Evolutionary conservation across 2,797 vertebrate genomes (phyloP).

Genomic region (Sebastes iracundus): DNA sequence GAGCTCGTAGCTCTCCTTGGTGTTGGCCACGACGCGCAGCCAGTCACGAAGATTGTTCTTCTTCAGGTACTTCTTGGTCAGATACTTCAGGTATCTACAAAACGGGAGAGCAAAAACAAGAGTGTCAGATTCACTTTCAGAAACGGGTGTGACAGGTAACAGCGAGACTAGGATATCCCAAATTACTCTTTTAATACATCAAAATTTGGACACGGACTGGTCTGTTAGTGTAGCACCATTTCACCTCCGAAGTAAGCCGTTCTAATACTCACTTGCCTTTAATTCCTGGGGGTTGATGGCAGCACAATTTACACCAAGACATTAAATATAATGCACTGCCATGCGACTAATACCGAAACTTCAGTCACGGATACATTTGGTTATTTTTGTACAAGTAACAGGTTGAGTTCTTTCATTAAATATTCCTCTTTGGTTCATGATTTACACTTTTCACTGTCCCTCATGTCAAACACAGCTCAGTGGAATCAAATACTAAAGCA

Average conservation of each 20-base stretch:
- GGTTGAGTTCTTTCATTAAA: no score
- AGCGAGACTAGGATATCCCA: background rate
- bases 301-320: background rate
- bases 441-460: background rate
- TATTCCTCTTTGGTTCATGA: background rate
- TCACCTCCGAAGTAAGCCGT: background rate
- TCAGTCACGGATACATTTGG: background rate
- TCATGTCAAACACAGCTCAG: background rate
- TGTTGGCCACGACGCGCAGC: constrained; percentile 95
- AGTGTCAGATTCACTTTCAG: background rate
- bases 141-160: background rate
- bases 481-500: background rate
- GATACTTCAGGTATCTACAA: constrained; percentile 93
- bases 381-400: no score
- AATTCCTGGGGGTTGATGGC: background rate
- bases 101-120: background rate
- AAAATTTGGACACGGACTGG: background rate
- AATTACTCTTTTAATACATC: background rate
- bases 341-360: background rate
- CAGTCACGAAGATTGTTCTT: constrained; percentile 97
- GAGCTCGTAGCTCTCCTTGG: constrained; percentile 96
- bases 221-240: background rate
- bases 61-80: constrained; percentile 98
- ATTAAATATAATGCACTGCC: background rate
- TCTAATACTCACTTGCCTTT: background rate